Percentiles rank a stretch among this genome's conserved stretches.
phyloP scores from a whole-genome alignment of 2,888 invertebrate species.

The Synergus gifuensis region DNA sequence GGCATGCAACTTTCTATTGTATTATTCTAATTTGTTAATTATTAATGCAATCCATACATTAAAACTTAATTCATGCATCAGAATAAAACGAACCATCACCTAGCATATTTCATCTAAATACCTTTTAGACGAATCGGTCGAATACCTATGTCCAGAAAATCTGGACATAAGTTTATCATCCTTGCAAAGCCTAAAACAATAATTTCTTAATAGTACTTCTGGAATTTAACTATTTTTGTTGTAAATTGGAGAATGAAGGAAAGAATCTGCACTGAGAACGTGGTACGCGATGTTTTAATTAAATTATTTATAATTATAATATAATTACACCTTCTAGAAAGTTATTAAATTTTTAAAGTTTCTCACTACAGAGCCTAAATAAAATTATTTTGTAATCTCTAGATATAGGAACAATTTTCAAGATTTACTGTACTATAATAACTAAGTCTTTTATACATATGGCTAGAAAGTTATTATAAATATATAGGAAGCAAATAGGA shows the following conservation, averaged over 20 bases:
- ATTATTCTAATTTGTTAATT: neutral
- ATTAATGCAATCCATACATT: conserved; percentile 3
- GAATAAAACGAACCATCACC: conserved; percentile 21
- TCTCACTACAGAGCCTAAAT: neutral
- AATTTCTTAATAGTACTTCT: conserved; percentile 27
- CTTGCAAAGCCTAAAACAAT: conserved; percentile 66
- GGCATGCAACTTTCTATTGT: conserved; percentile 2
- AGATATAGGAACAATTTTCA: neutral
- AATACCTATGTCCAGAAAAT: conserved; percentile 68
- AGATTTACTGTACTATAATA: neutral
- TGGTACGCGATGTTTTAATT: neutral
- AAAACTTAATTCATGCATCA: conserved; percentile 22
- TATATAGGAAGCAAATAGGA: neutral
- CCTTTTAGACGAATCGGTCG: conserved; percentile 69
- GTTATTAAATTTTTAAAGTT: neutral
- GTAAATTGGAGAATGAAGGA: neutral
- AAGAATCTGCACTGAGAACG: neutral
- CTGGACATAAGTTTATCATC: conserved; percentile 68
- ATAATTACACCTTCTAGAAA: no score
- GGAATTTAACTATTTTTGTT: neutral
- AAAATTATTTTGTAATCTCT: neutral
- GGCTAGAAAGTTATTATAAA: neutral
- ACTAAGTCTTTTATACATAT: neutral
- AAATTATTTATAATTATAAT: neutral
- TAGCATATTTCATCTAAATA: conserved; percentile 54